Percentiles rank a stretch among this genome's conserved stretches.
Conservation (phyloP, 37 sponge, comb jelly and placozoan species). For the Corticium candelabrum region DNA sequence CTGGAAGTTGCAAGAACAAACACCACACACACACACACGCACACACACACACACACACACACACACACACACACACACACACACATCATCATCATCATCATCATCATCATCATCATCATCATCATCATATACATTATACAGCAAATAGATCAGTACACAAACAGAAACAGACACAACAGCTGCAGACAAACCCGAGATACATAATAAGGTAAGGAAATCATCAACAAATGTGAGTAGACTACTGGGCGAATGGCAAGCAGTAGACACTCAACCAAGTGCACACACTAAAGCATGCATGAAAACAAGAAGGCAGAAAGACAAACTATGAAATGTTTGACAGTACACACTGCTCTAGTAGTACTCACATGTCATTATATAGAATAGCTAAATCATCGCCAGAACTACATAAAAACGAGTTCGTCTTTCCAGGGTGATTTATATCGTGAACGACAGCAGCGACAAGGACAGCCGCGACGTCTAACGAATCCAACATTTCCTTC, state of each 20-base stretch:
- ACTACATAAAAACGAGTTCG: slow-evolving; percentile 69
- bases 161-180: no score
- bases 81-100: neutral
- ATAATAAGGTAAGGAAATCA: no score
- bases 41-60: no score
- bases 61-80: neutral
- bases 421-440: slow-evolving; percentile 76
- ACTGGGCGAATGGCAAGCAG: no score
- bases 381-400: slow-evolving; percentile 40
- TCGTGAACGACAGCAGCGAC: slow-evolving; percentile 72
- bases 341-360: slow-evolving; percentile 6
- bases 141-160: no score
- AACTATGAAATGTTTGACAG: neutral
- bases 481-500: slow-evolving; percentile 42
- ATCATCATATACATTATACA: no score
- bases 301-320: no score
- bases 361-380: slow-evolving; percentile 77
- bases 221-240: no score
- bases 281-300: no score
- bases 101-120: no score
- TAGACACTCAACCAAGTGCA: no score
- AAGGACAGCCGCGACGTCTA: slow-evolving; percentile 50
- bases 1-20: neutral
- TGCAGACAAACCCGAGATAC: no score
- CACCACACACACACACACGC: slow-evolving; percentile 10